phyloP scores from a whole-genome alignment of 2,797 vertebrate genomes.

The Mallotus villosus region DNA sequence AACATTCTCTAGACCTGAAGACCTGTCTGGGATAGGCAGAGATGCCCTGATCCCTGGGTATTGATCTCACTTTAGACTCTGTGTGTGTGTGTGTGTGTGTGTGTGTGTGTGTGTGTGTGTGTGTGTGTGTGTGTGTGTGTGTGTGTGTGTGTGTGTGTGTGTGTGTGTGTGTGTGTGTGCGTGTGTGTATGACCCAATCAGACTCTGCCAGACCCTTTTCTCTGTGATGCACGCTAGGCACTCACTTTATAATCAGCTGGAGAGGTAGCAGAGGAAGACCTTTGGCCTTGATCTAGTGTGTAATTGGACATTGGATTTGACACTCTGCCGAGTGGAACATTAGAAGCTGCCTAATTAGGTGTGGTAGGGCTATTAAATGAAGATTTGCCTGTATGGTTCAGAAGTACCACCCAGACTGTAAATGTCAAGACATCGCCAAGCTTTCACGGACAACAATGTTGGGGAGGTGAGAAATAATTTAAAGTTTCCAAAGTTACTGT shows the following conservation, averaged over 20 bases:
- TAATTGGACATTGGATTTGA: conserved; percentile 80
- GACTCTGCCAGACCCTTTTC: conserved; percentile 52
- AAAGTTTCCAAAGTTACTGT: conserved; percentile 59
- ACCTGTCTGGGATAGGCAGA: conserved; percentile 54
- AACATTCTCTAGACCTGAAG: conserved; percentile 66
- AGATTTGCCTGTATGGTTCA: conserved; percentile 70
- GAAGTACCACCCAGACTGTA: conserved; percentile 77
- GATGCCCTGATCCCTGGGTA: conserved; percentile 57
- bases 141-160: conserved; percentile 2
- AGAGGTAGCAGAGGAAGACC: conserved; percentile 69
- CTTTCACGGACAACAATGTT: conserved; percentile 50
- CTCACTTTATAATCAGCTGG: conserved; percentile 68
- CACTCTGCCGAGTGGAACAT: conserved; percentile 76
- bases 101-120: conserved; percentile 12
- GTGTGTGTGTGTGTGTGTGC: conserved; percentile 7
- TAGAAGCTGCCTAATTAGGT: conserved; percentile 77
- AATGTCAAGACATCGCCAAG: conserved; percentile 69
- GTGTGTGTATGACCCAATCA: conserved; percentile 32
- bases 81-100: conserved; percentile 12
- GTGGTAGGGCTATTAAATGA: conserved; percentile 70
- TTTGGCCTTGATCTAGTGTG: conserved; percentile 75
- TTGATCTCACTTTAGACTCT: conserved; percentile 52
- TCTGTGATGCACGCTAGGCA: conserved; percentile 55
- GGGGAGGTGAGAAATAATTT: conserved; percentile 56
- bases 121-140: too few relatives aligned